These are phyloP conservation scores for Cepaea nemoralis DNA, from an alignment of 1,140 invertebrate species.

Conservation along the genomic window DNA sequence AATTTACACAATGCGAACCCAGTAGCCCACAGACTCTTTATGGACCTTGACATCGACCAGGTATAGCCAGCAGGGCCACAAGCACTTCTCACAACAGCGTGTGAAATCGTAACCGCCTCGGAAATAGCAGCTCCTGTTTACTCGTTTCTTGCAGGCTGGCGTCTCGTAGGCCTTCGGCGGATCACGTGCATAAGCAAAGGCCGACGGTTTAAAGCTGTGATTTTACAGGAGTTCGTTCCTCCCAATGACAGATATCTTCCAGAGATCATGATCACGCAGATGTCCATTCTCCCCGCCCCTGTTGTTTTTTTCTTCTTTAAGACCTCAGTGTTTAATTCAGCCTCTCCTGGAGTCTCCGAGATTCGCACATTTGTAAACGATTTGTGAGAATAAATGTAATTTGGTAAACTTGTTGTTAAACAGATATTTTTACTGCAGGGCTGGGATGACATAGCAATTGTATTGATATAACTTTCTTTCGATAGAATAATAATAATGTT, in stretches of 20 bases:
- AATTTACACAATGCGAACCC: slow-evolving; percentile 7
- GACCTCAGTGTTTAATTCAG: too few species aligned
- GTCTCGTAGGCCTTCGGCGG: not conserved
- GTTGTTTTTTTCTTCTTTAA: not conserved
- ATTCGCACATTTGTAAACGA: not conserved
- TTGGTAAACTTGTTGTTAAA: not conserved
- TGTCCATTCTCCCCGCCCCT: not conserved
- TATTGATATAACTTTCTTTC: too few species aligned
- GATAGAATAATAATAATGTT: too few species aligned
- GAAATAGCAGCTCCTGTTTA: slow-evolving; percentile 17
- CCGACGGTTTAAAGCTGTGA: not conserved
- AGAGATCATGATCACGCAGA: not conserved
- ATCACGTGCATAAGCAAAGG: slow-evolving; percentile 19
- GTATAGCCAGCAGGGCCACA: slow-evolving; percentile 1
- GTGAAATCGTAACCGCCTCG: not conserved
- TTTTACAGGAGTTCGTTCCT: not conserved
- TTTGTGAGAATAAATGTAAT: not conserved
- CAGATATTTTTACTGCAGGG: too few species aligned
- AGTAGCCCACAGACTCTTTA: not conserved
- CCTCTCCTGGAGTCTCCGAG: too few species aligned
- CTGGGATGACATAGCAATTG: too few species aligned
- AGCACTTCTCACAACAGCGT: not conserved
- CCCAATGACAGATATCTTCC: not conserved
- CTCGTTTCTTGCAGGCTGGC: not conserved
- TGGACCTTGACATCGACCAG: slow-evolving; percentile 14